Base-by-base conservation (phyloP, 2,113 vertebrate genomes). In the Tylochromis polylepis region DNA sequence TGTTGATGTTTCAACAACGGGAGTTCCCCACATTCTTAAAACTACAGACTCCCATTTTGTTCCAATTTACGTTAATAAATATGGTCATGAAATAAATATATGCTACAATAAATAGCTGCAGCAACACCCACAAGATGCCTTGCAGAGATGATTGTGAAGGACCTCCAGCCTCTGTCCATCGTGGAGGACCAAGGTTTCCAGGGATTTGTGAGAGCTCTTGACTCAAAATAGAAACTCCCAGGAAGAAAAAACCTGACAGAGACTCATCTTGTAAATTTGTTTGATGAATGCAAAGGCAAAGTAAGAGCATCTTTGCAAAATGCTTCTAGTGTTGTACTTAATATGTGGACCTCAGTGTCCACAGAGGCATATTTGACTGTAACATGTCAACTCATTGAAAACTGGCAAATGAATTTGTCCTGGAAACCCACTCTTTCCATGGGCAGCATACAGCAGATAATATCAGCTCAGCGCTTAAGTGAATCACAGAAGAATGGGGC, bases 391-490 rank as follows among this genome's bases (percentile, higher is more conserved):
- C 2, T 60, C 38, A 53, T 18, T 65, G 58, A 65, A 82, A 67
- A 53, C 12, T 80, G 34, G 11, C 53, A 80, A 58, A 80, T 80
- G 55, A 80, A 58, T 80, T 78, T 65, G 46, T 41, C 51, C 58
- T 83, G 34, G 70, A 89, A 79, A 62, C 72, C n/a, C 27, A 60
- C 20, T 36, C 53, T 78, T 89, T 87, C 62, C 34, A 80, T 84
- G 67, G 72, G 46, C 86, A 91, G 51, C 83, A 89, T 29, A 83
- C 75, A 53, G 82, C 85, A 29, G 82, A 77, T 49, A 55, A 89
- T 65, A 88, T 88, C 75, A 79, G 81, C 24, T 81, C 34, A 84
- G 85, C 1, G 3, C 43, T 85, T 78, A 85, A 83, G 55, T 29
- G 29, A 29, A 29, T 29, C 8, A 85, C 70, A 78, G 85, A 79